phyloP scores from a whole-genome alignment of 2,888 invertebrate genomes.

The Drosophila falleni region DNA sequence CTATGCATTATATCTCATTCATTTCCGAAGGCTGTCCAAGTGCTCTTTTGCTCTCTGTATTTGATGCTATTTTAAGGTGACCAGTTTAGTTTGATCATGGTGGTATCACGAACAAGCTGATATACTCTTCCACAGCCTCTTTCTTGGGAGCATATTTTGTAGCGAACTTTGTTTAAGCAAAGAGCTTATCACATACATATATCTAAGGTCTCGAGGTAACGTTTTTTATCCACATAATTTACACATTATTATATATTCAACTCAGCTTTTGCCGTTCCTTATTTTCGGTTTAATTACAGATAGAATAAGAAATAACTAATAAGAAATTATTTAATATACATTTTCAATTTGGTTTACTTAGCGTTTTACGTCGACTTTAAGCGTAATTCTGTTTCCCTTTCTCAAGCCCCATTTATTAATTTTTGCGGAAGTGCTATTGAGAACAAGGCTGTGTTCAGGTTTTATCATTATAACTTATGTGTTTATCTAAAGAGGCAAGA shows the following conservation, averaged over 20 bases:
- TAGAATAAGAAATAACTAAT: too few relatives aligned
- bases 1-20: constrained; percentile 4
- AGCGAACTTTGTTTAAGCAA: background rate
- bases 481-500: constrained; percentile 7
- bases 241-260: too few relatives aligned
- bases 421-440: constrained; percentile 19
- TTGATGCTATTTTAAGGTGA: background rate
- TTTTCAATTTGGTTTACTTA: too few relatives aligned
- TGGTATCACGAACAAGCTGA: background rate
- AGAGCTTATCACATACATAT: too few relatives aligned
- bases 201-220: too few relatives aligned
- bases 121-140: background rate
- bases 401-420: constrained; percentile 3
- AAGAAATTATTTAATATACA: too few relatives aligned
- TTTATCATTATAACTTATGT: constrained; percentile 11
- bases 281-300: too few relatives aligned
- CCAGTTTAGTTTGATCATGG: constrained; percentile 1
- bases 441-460: constrained; percentile 16
- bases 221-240: too few relatives aligned
- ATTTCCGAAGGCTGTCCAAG: constrained; percentile 12
- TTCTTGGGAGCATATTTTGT: background rate
- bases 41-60: constrained; percentile 9
- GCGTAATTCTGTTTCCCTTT: background rate
- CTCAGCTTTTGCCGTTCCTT: too few relatives aligned
- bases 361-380: background rate